phyloP scores from a whole-genome alignment of 2,888 invertebrate genomes.

The Holacanthella duospinosa region DNA sequence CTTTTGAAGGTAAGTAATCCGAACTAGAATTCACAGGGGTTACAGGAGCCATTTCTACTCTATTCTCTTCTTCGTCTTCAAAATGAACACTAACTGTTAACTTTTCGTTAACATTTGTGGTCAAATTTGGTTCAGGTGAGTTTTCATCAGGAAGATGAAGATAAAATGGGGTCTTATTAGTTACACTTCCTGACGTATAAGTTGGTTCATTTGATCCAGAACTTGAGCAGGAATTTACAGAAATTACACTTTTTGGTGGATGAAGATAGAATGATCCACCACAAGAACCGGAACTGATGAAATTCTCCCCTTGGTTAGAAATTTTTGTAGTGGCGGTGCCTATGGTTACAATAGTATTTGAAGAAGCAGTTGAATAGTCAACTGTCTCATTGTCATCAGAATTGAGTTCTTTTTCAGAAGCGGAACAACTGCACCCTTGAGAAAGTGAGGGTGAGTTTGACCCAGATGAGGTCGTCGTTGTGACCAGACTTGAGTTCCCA shows the following conservation, averaged over 20 bases:
- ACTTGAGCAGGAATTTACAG: background rate
- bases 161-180: background rate
- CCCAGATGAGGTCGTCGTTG: constrained; percentile 25
- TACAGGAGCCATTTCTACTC: constrained; percentile 2
- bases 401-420: constrained; percentile 21
- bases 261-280: constrained; percentile 35
- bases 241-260: constrained; percentile 17
- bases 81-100: background rate
- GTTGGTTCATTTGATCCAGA: background rate
- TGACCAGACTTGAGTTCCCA: constrained; percentile 35
- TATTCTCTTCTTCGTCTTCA: background rate
- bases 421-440: constrained; percentile 20
- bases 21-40: constrained; percentile 4
- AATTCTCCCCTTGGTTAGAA: background rate
- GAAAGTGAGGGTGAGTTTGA: constrained; percentile 21
- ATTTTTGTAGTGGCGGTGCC: background rate
- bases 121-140: constrained; percentile 12
- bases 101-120: too few relatives aligned
- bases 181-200: background rate
- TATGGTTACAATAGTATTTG: background rate
- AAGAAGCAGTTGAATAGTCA: background rate
- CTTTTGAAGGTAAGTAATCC: background rate
- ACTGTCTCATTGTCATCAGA: constrained; percentile 1
- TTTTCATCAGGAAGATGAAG: background rate
- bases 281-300: background rate